These are phyloP conservation scores for Probosciger aterrimus DNA, from an alignment of 2,113 vertebrate genomes.

Conservation along the genomic window DNA sequence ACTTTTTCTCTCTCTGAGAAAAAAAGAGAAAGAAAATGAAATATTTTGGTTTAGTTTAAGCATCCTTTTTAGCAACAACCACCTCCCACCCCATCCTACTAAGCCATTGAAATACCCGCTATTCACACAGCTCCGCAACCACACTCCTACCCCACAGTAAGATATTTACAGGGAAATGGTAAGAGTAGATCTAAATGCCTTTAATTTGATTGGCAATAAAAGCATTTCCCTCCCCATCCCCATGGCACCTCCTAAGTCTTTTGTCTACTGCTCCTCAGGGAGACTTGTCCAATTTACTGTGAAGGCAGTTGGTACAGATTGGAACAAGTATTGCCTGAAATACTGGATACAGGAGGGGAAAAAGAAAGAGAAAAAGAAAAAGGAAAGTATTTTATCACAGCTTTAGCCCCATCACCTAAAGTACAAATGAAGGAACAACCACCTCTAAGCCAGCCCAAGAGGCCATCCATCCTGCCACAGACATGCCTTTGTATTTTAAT, in stretches of 20 bases:
- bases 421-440: not conserved
- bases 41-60: conserved; percentile 15
- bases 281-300: conserved; percentile 25
- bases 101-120: not conserved
- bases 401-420: not conserved
- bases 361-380: rapidly evolving
- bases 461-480: not conserved
- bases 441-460: not conserved
- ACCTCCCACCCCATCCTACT: not conserved
- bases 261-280: conserved; percentile 30
- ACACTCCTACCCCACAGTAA: not conserved
- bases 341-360: not conserved
- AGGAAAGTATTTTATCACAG: not conserved
- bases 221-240: conserved; percentile 2
- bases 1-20: not conserved
- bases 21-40: not conserved
- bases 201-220: conserved; percentile 43
- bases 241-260: not conserved
- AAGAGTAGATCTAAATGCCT: conserved; percentile 10
- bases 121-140: not conserved
- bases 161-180: conserved; percentile 10
- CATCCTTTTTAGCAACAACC: not conserved
- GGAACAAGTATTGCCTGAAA: not conserved
- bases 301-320: conserved; percentile 17
- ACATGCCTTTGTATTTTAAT: not conserved